phyloP scores from a whole-genome alignment of 2,888 invertebrate species.

The Melieria picta region DNA sequence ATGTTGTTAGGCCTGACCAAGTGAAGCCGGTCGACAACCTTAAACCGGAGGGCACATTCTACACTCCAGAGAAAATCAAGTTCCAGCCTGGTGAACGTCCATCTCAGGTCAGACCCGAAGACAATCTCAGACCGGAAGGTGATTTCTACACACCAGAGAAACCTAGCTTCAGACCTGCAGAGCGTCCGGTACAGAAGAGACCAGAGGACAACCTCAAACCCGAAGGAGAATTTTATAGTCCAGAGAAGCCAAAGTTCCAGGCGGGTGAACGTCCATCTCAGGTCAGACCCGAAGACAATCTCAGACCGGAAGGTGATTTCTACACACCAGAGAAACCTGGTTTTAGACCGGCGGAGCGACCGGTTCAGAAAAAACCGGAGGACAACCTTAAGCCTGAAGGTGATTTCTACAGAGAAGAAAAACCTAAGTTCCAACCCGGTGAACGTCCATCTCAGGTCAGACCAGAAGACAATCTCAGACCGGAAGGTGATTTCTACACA shows the following conservation, averaged over 20 bases:
- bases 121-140: conserved; percentile 71
- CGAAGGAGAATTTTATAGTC: conserved; percentile 70
- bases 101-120: conserved; percentile 65
- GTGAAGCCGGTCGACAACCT: conserved; percentile 70
- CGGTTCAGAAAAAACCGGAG: conserved; percentile 62
- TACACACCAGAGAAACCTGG: conserved; percentile 62
- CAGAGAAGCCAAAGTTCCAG: conserved; percentile 64
- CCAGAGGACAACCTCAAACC: conserved; percentile 68
- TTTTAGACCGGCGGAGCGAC: conserved; percentile 66
- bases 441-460: conserved; percentile 66
- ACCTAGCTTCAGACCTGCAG: conserved; percentile 65
- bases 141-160: conserved; percentile 62
- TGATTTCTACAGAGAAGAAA: conserved; percentile 68
- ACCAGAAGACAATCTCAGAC: conserved; percentile 68
- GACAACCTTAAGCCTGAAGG: conserved; percentile 71
- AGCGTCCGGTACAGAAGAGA: conserved; percentile 65
- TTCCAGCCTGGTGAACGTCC: conserved; percentile 58
- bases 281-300: conserved; percentile 68
- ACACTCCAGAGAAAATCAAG: conserved; percentile 63
- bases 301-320: conserved; percentile 71
- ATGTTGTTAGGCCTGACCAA: conserved; percentile 66
- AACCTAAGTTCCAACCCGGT: conserved; percentile 57
- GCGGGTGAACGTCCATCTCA: conserved; percentile 44
- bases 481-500: conserved; percentile 70
- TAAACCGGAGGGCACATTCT: conserved; percentile 70